A percentile compares a stretch with the other conserved stretches of the same genome.
phyloP scores from a whole-genome alignment of 2,888 invertebrate species.

The Acronicta aceris region DNA sequence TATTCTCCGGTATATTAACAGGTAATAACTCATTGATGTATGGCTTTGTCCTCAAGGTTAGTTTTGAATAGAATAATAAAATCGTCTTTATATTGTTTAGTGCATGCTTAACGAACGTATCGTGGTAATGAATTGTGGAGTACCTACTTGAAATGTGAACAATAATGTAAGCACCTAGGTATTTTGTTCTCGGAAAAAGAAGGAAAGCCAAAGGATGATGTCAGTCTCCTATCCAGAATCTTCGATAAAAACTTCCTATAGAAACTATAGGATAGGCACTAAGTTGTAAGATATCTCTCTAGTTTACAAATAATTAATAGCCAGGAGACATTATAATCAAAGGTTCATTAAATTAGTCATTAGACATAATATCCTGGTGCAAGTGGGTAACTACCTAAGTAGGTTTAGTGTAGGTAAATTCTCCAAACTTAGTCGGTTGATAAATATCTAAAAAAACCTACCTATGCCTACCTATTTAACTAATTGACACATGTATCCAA shows the following conservation, averaged over 20 bases:
- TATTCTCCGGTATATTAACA: constrained; percentile 86
- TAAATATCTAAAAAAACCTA: too few species aligned
- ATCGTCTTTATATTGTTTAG: constrained; percentile 44
- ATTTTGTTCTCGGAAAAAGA: constrained; percentile 16
- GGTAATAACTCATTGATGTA: constrained; percentile 74
- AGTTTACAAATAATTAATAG: too few species aligned
- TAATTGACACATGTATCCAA: neutral
- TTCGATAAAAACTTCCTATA: too few species aligned
- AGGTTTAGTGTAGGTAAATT: too few species aligned
- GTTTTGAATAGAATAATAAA: constrained; percentile 39
- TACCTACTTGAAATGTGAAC: constrained; percentile 11
- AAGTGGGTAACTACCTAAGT: too few species aligned
- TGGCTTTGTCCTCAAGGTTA: constrained; percentile 45
- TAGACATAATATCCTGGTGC: too few species aligned
- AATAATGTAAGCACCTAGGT: neutral
- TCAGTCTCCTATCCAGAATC: too few species aligned
- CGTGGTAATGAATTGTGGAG: constrained; percentile 32
- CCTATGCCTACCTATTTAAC: neutral
- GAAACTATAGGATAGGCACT: too few species aligned
- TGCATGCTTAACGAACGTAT: constrained; percentile 19
- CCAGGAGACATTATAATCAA: neutral
- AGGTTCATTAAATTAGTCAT: too few species aligned
- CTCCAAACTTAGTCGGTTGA: too few species aligned
- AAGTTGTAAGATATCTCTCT: too few species aligned
- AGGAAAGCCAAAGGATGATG: too few species aligned